Evolutionary conservation across 2,888 invertebrate genomes (phyloP), one percentile per base, ranked within the genome.

Genomic region (Pseudococcus jackbeardsleyi): DNA sequence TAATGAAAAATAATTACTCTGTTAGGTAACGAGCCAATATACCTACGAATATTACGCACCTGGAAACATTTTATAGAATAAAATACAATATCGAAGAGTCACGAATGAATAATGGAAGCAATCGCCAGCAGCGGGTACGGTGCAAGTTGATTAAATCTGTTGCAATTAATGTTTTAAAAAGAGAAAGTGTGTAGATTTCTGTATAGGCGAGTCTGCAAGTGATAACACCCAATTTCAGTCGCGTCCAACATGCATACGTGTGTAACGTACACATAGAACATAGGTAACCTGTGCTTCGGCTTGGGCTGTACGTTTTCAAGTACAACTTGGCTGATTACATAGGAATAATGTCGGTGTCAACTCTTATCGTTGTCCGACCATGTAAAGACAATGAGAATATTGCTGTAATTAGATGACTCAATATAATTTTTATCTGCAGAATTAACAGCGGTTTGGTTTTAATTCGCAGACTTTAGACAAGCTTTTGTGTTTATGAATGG

Each of bases 91-190:
- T 42, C n/a, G 12, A 77, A 85, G 54, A 86, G 68, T 86, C 68
- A 68, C 68, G 86, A 86, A 68, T 86, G 42, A 86, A 64, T 59
- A 64, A 68, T 86, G 59, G 64, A 68, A 42, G 42, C 86, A 42
- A 64, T 86, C 77, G 77, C 77, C 68, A 59, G 5, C 64, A 59
- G 42, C 42, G 42, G 85, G 85, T 85, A 85, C 59, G 19, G 59
- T 39, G 59, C 59, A 86, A 86, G 64, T 86, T 68, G 86, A 86
- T 86, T 86, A 64, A 64, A 68, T 86, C 86, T 86, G 64, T 86
- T 86, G 86, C 68, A 86, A 86, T 86, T 86, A 86, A 86, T 64
- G 64, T 86, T 86, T 86, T 54, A n/a, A 85, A 85, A 86, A 86
- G 86, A 86, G 86, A 86, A 86, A 86, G 86, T 86, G 77, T 39